A percentile compares a stretch with the other conserved stretches of the same genome.
These are phyloP conservation scores for Sebastes itinus DNA, from an alignment of 2,797 vertebrate species.

Conservation along the genomic window DNA sequence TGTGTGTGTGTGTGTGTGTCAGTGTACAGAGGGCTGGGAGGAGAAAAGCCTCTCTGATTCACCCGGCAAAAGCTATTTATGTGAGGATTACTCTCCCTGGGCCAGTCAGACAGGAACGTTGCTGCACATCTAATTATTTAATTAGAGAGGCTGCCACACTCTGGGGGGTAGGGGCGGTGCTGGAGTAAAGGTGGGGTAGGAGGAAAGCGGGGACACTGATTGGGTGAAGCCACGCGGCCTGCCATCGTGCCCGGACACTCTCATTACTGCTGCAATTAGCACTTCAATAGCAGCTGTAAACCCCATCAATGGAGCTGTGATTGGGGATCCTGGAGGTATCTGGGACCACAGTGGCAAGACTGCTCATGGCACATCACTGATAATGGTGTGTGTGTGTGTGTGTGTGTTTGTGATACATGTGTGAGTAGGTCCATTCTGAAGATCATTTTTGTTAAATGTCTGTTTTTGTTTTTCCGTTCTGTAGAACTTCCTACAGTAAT, in stretches of 20 bases:
- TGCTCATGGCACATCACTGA: constrained; percentile 24
- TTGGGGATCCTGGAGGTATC: constrained; percentile 93
- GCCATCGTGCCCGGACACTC: constrained; percentile 90
- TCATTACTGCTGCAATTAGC: constrained; percentile 99
- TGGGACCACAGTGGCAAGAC: constrained; percentile 77
- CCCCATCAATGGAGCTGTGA: constrained; percentile 93
- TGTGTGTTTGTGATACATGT: neutral
- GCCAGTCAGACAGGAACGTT: constrained; percentile 93
- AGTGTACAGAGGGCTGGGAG: constrained; percentile 4
- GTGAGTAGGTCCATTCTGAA: constrained; percentile 30
- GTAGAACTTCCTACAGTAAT: too few relatives aligned
- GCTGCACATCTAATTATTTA: constrained; percentile 99
- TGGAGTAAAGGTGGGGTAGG: constrained; percentile 39
- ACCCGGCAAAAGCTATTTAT: constrained; percentile 96
- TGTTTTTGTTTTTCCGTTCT: neutral
- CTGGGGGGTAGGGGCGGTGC: constrained; percentile 75
- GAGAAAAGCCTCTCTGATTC: constrained; percentile 64
- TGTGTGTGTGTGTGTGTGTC: neutral
- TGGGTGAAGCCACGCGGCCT: constrained; percentile 89
- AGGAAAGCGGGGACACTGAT: constrained; percentile 85
- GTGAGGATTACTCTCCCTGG: constrained; percentile 97
- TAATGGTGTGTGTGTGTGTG: neutral
- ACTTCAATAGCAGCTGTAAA: constrained; percentile 97
- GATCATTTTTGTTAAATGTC: neutral
- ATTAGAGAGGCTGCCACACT: constrained; percentile 92